Conservation (phyloP, 2,888 invertebrate genomes). For the Monopis laevigella region DNA sequence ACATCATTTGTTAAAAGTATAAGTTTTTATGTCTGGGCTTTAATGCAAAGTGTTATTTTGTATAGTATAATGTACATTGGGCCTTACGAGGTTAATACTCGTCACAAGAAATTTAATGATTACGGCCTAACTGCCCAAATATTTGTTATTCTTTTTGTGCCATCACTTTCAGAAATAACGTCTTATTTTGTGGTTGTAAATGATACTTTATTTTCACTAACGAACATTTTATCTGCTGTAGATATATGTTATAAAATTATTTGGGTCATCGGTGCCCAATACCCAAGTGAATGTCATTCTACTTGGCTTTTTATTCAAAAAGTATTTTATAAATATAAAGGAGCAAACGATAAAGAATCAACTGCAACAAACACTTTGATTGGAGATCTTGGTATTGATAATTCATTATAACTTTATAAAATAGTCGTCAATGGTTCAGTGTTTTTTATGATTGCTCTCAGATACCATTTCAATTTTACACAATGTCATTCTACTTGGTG, state of each 20-base stretch:
- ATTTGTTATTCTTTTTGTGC: background rate
- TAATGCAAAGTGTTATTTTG: too few species aligned
- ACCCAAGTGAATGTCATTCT: background rate
- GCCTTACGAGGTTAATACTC: background rate
- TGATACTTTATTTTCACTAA: background rate
- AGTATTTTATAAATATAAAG: background rate
- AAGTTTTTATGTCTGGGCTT: too few species aligned
- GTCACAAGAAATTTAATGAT: background rate
- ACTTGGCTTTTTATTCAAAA: background rate
- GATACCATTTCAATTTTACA: background rate
- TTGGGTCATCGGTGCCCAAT: background rate
- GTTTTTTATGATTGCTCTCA: background rate
- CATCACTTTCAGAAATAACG: background rate
- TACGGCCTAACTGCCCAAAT: background rate
- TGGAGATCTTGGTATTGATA: background rate
- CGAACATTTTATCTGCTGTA: too few species aligned
- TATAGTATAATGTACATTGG: too few species aligned
- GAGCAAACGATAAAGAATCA: background rate
- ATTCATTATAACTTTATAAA: too few species aligned
- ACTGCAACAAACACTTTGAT: background rate
- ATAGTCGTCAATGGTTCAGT: slow-evolving; percentile 1
- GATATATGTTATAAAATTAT: background rate
- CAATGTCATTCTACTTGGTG: background rate
- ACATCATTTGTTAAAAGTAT: too few species aligned
- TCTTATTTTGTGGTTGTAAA: background rate